Percentiles rank a stretch among this genome's conserved stretches.
phyloP scores from a whole-genome alignment of 2,888 invertebrate genomes.

The Toxonevra muliebris region DNA sequence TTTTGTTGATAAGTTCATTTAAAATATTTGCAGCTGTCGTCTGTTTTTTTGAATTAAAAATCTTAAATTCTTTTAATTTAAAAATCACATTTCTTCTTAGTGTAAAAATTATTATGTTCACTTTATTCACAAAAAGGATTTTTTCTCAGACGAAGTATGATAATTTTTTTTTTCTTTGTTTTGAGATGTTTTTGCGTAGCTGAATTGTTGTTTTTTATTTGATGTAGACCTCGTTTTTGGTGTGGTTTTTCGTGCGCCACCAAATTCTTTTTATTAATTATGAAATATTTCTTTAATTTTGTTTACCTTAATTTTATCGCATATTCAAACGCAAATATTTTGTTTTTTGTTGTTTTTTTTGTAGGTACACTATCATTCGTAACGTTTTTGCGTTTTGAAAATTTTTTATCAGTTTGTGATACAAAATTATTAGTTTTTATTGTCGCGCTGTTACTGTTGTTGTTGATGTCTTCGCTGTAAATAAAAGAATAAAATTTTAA shows the following conservation, averaged over 20 bases:
- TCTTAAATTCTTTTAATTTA: background rate
- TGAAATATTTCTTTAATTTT: background rate
- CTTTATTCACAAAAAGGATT: background rate
- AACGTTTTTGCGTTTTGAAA: background rate
- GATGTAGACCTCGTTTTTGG: background rate
- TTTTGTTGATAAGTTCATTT: background rate
- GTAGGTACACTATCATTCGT: background rate
- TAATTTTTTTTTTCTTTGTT: background rate
- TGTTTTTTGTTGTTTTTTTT: background rate
- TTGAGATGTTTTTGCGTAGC: background rate
- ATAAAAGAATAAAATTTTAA: no score
- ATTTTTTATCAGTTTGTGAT: background rate
- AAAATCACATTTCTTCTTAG: background rate
- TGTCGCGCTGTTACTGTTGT: background rate
- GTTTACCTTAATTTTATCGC: constrained; percentile 17
- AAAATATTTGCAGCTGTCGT: no score
- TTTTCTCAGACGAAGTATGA: background rate
- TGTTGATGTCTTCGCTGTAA: background rate
- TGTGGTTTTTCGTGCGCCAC: background rate
- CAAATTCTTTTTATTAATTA: background rate
- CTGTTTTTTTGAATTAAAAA: background rate
- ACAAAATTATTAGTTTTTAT: background rate
- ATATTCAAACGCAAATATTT: constrained; percentile 12
- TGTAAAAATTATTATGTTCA: background rate
- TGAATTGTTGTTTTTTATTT: background rate